Conservation (phyloP, 64 coral and sea anemone genomes). For the Dendrophyllia cribrosa region DNA sequence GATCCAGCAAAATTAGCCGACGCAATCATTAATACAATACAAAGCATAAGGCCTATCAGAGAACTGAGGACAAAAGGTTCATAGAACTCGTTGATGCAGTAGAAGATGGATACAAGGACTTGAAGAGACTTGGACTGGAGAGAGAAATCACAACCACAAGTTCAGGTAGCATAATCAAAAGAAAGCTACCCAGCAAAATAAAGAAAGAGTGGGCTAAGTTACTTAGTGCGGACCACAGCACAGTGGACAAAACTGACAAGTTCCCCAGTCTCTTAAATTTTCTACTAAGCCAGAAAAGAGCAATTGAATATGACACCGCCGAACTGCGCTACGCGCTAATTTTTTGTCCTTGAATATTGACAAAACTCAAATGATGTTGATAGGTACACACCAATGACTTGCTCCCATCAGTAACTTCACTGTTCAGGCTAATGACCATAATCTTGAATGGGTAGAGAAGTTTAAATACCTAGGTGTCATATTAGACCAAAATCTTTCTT, state of each 20-base stretch:
- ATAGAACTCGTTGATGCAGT: not conserved
- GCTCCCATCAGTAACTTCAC: no score
- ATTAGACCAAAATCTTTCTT: no score
- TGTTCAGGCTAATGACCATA: no score
- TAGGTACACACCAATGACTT: no score
- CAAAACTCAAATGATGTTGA: no score
- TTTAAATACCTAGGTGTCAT: no score
- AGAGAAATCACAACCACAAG: slow-evolving; percentile 51
- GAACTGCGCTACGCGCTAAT: slow-evolving; percentile 34
- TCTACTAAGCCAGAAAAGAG: slow-evolving; percentile 25
- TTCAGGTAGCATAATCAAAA: slow-evolving; percentile 23
- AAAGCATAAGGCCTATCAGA: slow-evolving; percentile 17
- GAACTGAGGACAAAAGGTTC: slow-evolving; percentile 40
- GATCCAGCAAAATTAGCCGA: slow-evolving; percentile 42
- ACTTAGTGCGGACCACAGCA: slow-evolving; percentile 3
- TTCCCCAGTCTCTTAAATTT: slow-evolving; percentile 45
- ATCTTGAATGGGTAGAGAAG: no score
- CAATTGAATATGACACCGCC: slow-evolving; percentile 50
- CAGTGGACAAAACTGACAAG: slow-evolving; percentile 36
- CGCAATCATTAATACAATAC: slow-evolving; percentile 33
- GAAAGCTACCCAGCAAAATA: slow-evolving; percentile 1
- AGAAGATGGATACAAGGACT: slow-evolving; percentile 19
- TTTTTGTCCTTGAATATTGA: no score
- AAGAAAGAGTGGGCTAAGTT: slow-evolving; percentile 36
- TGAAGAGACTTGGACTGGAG: slow-evolving; percentile 48